Evolutionary conservation across 1,140 invertebrate species (phyloP).

Genomic region (Anoplophora glabripennis): DNA sequence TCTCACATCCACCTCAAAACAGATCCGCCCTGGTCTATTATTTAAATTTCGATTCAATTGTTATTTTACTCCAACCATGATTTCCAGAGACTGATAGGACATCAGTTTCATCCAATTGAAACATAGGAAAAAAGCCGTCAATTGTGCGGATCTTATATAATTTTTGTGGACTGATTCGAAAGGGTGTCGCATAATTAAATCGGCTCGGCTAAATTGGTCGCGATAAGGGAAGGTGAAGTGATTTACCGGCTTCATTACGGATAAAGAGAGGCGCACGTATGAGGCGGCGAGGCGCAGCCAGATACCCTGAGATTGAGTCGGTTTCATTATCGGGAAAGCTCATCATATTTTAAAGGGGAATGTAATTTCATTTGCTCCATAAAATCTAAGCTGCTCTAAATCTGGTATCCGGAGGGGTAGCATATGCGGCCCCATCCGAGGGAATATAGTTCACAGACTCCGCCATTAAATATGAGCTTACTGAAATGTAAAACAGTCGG

Average conservation of each 20-base stretch:
- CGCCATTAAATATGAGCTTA: conserved; percentile 52
- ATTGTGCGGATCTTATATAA: background rate
- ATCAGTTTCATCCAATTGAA: too few relatives aligned
- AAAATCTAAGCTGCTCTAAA: conserved; percentile 50
- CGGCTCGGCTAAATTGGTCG: background rate
- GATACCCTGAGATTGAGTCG: conserved; percentile 42
- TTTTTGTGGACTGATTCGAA: background rate
- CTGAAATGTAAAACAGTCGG: conserved; percentile 51
- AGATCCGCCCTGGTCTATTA: too few relatives aligned
- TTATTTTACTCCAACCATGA: too few relatives aligned
- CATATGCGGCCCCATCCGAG: conserved; percentile 44
- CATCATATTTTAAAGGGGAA: conserved; percentile 51
- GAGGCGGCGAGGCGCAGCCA: conserved; percentile 4
- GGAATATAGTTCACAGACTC: conserved; percentile 47
- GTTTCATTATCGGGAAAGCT: conserved; percentile 50
- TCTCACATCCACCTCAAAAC: too few relatives aligned
- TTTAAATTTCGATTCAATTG: too few relatives aligned
- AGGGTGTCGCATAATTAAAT: background rate
- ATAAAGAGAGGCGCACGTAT: background rate
- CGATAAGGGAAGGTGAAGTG: background rate
- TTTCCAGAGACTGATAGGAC: too few relatives aligned
- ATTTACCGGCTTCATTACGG: background rate
- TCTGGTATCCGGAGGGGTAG: conserved; percentile 43
- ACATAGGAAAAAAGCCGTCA: too few relatives aligned
- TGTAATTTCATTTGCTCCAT: conserved; percentile 52